Percentiles rank a stretch among this genome's conserved stretches.
These are phyloP conservation scores for Smittia aterrima DNA, from an alignment of 2,888 invertebrate species.

Conservation along the genomic window DNA sequence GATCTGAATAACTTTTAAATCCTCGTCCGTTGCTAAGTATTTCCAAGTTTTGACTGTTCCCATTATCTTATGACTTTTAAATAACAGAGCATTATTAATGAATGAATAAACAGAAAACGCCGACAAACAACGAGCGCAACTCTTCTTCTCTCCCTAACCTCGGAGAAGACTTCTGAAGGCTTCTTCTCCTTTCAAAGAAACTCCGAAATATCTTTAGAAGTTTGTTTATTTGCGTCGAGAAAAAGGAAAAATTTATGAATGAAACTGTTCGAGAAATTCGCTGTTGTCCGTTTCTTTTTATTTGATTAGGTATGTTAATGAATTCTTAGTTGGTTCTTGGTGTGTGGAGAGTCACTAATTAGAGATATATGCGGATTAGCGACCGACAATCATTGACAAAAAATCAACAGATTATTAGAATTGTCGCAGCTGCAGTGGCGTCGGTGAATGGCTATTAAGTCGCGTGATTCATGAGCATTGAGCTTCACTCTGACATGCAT, in stretches of 20 bases:
- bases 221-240: not conserved
- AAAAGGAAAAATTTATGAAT: conserved; percentile 34
- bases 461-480: no score
- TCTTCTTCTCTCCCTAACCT: not conserved
- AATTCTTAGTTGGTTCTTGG: conserved; percentile 3
- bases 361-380: conserved; percentile 31
- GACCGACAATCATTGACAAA: conserved; percentile 11
- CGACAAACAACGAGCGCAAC: conserved; percentile 26
- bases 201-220: not conserved
- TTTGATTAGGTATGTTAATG: conserved; percentile 40
- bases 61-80: conserved; percentile 35
- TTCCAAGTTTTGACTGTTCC: conserved; percentile 21
- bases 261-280: conserved; percentile 11
- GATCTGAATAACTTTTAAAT: not conserved
- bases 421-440: conserved; percentile 7
- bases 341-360: conserved; percentile 34
- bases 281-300: not conserved
- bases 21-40: conserved; percentile 2
- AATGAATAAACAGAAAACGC: conserved; percentile 39
- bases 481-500: no score
- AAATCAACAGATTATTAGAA: not conserved
- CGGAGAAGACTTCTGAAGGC: not conserved
- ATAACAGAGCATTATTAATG: conserved; percentile 40
- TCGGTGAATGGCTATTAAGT: not conserved
- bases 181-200: not conserved